phyloP scores from a whole-genome alignment of 2,888 invertebrate species.

The Cantharis rustica region DNA sequence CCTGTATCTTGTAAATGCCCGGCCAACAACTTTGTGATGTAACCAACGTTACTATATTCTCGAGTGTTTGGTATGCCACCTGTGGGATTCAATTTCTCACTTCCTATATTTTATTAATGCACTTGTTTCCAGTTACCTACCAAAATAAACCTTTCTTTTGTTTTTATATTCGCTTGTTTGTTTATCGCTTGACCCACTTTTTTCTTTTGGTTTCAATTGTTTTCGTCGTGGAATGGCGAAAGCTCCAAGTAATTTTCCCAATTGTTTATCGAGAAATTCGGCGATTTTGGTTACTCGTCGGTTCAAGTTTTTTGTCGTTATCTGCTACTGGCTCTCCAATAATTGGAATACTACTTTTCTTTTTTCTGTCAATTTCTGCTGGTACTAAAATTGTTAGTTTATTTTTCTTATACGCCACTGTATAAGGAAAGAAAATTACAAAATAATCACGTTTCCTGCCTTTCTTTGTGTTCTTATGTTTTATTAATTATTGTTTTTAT shows the following conservation, averaged over 20 bases:
- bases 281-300: no score
- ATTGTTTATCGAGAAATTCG: no score
- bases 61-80: conserved; percentile 46
- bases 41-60: conserved; percentile 41
- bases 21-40: conserved; percentile 44
- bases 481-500: neutral
- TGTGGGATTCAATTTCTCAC: conserved; percentile 47
- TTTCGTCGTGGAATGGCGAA: neutral
- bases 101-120: neutral
- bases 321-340: neutral
- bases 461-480: neutral
- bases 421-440: neutral
- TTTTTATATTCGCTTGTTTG: conserved; percentile 4
- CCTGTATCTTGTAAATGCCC: conserved; percentile 13
- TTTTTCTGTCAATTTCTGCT: neutral
- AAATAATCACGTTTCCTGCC: neutral
- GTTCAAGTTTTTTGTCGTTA: neutral
- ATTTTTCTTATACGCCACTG: neutral
- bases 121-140: neutral
- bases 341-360: no score
- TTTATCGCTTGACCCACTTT: neutral
- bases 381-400: neutral
- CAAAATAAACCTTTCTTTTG: conserved; percentile 20
- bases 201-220: neutral
- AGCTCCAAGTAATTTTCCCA: no score